phyloP scores from a whole-genome alignment of 2,113 vertebrate genomes.

The Tonatia bakeri region DNA sequence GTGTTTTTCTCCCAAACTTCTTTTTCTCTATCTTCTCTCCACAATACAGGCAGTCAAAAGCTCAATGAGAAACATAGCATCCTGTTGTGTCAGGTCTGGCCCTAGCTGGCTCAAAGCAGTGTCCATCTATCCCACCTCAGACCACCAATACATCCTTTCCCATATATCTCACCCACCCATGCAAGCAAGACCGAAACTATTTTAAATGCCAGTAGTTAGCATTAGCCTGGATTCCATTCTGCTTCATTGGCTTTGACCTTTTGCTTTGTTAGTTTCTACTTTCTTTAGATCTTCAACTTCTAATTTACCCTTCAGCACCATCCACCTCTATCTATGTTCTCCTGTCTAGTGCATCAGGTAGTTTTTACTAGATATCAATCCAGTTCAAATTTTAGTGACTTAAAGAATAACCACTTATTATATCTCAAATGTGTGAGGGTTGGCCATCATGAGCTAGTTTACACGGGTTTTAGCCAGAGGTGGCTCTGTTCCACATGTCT shows the following conservation, averaged over 20 bases:
- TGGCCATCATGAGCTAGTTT: not conserved
- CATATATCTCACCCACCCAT: rapidly evolving
- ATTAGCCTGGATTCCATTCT: not conserved
- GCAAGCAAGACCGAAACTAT: not conserved
- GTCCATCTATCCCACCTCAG: not conserved
- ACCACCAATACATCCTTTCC: not conserved
- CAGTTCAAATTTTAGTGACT: not conserved
- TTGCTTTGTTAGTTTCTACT: not conserved
- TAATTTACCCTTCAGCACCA: not conserved
- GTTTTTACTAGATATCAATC: not conserved
- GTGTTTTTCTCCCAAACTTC: not conserved
- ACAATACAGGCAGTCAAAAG: not conserved
- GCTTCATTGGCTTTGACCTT: not conserved
- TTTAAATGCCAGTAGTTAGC: not conserved
- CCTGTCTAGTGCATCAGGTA: not conserved
- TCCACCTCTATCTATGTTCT: not conserved
- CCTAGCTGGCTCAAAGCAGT: not conserved
- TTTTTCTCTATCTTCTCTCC: not conserved
- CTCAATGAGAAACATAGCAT: not conserved
- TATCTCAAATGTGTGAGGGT: not conserved
- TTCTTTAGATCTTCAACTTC: not conserved
- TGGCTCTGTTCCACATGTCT: not conserved
- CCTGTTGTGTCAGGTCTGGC: not conserved
- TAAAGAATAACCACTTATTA: not conserved
- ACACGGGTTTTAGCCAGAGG: not conserved